Conservation (phyloP, 2,888 invertebrate genomes). For the Mylabris sibirica region DNA sequence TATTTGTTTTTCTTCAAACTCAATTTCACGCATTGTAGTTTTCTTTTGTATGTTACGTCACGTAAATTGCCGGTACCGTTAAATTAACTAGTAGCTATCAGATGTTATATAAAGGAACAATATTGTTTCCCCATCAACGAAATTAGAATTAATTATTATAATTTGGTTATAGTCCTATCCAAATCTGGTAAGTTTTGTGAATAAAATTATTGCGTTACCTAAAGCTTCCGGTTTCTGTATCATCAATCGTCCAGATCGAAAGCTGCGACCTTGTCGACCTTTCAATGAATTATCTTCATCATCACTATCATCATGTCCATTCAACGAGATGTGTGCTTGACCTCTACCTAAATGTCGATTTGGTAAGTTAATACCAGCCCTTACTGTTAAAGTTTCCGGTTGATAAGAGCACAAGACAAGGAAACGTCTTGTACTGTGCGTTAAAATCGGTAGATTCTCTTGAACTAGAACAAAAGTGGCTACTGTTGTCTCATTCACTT, state of each 20-base stretch:
- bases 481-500: slow-evolving; percentile 78
- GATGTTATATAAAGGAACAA: not conserved
- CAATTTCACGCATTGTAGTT: not conserved
- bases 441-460: slow-evolving; percentile 82
- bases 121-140: not conserved
- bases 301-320: slow-evolving; percentile 15
- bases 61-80: not conserved
- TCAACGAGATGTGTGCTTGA: slow-evolving; percentile 59
- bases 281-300: not conserved
- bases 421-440: slow-evolving; percentile 74
- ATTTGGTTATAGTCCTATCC: not conserved
- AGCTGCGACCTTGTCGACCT: slow-evolving; percentile 45
- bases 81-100: not conserved
- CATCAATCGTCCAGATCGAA: slow-evolving; percentile 46
- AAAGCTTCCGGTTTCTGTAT: slow-evolving; percentile 56
- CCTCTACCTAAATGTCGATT: slow-evolving; percentile 62
- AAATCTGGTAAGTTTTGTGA: not conserved
- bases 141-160: not conserved
- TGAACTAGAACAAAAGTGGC: slow-evolving; percentile 85
- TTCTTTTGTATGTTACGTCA: not conserved
- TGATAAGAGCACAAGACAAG: slow-evolving; percentile 83
- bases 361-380: slow-evolving; percentile 78
- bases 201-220: slow-evolving; percentile 45
- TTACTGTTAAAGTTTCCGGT: slow-evolving; percentile 81
- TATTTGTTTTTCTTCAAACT: not conserved